Base-by-base conservation (phyloP, 2,113 vertebrate genomes). In the Synchiropus splendidus region DNA sequence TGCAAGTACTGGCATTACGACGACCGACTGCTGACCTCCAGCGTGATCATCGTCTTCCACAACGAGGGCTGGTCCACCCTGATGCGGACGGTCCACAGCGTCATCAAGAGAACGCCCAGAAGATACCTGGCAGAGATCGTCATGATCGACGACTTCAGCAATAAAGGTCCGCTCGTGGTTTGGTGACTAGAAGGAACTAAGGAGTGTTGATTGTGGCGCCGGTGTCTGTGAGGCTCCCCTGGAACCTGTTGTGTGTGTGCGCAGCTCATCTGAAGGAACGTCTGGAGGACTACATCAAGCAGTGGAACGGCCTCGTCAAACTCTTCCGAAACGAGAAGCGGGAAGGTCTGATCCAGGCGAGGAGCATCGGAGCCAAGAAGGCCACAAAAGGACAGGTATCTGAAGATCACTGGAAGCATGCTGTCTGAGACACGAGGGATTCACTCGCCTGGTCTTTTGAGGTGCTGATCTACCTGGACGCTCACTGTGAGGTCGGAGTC, bases 41-140 rank as follows among this genome's bases (percentile, higher is more conserved):
- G 94, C 1, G 88, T 99, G 72, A 82, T 98, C 42, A 97, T 99
- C 36, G 94, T 96, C 1, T 98, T 99, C 82, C 95, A 99, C 78
- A 99, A 99, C 0, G 95, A 99, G 38, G 94, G 94, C 39, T 99
- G 95, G 95, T 98, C 95, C 8, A 95, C 95, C 0, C 86, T 99
- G 18, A 90, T 99, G 51, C 86, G 93, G 38, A 99, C 95, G 0
- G 79, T 99, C 47, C 94, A 99, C 84, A 97, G 93, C 4, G 89
- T 98, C 56, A 89, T 99, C 37, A 93, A 90, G 80, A 94, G 95
- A 65, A 97, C 94, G 0, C 90, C 93, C 0, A 80, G 89, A 0
- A 83, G 67, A 67, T 92, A 94, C 67, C 80, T 98, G 41, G 93
- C 93, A 1, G 95, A 99, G 83, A 78, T 99, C 0, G 87, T 99